Evolutionary conservation across 2,113 vertebrate species (phyloP).

Genomic region (Cyrtonyx montezumae): DNA sequence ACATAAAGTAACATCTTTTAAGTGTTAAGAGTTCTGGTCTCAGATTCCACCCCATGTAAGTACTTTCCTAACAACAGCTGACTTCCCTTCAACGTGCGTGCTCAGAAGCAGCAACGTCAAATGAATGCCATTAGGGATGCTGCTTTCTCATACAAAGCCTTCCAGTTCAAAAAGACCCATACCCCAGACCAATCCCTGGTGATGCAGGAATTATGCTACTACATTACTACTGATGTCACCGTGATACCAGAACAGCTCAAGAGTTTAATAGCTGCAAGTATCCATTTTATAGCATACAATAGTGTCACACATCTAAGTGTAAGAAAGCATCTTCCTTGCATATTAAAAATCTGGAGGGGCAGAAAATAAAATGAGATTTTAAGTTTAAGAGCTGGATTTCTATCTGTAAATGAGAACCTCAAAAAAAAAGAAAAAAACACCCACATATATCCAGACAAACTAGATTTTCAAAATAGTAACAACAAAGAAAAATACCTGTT

Average conservation of each 20-base stretch:
- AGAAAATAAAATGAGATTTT: neutral
- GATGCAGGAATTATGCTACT: conserved; percentile 15
- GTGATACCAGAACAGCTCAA: conserved; percentile 23
- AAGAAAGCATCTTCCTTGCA: neutral
- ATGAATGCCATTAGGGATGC: neutral
- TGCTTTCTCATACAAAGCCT: neutral
- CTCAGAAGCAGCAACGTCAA: neutral
- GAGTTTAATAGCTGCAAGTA: conserved; percentile 45
- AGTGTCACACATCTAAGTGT: neutral
- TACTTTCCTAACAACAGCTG: neutral
- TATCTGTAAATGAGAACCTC: neutral
- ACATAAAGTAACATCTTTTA: neutral
- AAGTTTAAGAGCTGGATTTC: neutral
- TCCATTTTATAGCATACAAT: neutral
- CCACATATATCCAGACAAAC: neutral
- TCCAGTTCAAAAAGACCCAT: neutral
- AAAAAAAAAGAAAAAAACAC: neutral
- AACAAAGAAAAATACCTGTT: neutral
- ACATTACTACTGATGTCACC: conserved; percentile 47
- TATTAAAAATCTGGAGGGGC: neutral
- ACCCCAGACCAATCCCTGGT: neutral
- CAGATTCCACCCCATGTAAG: neutral
- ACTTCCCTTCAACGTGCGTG: neutral
- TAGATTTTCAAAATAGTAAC: neutral
- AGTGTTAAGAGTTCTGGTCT: neutral